Base-by-base conservation (phyloP, 2,797 vertebrate genomes). In the Coranthus polyacanthus region DNA sequence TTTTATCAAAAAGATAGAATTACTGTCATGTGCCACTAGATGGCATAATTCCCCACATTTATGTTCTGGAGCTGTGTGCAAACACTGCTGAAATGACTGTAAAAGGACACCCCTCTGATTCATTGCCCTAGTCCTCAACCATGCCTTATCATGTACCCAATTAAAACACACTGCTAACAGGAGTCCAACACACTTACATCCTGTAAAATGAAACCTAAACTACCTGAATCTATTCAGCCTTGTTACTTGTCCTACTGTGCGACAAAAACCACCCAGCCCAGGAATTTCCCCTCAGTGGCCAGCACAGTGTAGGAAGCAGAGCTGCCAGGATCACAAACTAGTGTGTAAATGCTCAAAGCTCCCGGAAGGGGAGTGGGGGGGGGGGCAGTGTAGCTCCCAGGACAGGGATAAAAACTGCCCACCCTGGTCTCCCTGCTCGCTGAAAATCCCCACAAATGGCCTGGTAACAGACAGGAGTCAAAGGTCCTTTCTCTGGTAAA, bases 251-350 rank as follows among this genome's bases (percentile, higher is more conserved):
- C 37, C 67, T 62, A 50, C 49, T 67, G 52, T 75, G 68, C 17
- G 9, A 81, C 71, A 86, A 83, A 85, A 84, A 75, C 1, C 75
- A 69, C 77, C 79, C 78, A 77, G 64, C 66, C 39, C 76, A 88
- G 84, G 90, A 92, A 92, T 92, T 86, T 92, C 85, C 86, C 64
- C 45, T 79, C 65, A 68, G 73, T 73, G 41, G 75, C 72, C 41
- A 51, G 55, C 65, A 72, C 65, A 66, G 69, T 20, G 62, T 67
- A 79, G 80, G 83, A 84, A 87, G 75, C 63, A 53, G 60, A 70
- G 37, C 76, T 41, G 83, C 78, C 77, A 71, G 81, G 81, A 85
- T 89, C 80, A 88, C 78, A 85, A 80, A 71, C 44, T 72, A 53
- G 75, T 12, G 75, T 81, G 60, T 83, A 78, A 83, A 89, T 72